phyloP scores from a whole-genome alignment of 2,113 vertebrate genomes.

The Sigmodon hispidus region DNA sequence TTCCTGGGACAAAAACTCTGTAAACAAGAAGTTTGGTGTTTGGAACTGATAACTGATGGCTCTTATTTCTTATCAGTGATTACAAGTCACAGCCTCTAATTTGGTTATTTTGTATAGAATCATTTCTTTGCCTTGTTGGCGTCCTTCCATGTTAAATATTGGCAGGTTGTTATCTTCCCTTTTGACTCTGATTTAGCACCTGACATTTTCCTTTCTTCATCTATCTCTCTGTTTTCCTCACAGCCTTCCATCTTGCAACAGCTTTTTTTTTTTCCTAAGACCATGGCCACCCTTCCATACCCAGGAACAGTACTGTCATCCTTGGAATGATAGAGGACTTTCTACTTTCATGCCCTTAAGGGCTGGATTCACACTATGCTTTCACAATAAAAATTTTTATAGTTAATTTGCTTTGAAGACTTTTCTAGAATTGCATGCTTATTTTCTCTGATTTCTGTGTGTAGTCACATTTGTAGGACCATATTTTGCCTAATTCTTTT shows the following conservation, averaged over 20 bases:
- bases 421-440: not conserved
- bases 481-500: not conserved
- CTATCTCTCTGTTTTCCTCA: not conserved
- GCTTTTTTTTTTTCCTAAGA: constrained; percentile 39
- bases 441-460: not conserved
- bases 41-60: constrained; percentile 70
- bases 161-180: constrained; percentile 70
- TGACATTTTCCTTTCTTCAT: constrained; percentile 21
- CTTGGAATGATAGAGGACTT: not conserved
- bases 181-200: constrained; percentile 50
- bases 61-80: constrained; percentile 74
- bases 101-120: constrained; percentile 51
- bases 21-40: constrained; percentile 70
- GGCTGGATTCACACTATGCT: not conserved
- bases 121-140: constrained; percentile 59
- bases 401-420: not conserved
- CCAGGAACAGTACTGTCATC: not conserved
- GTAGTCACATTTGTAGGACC: not conserved
- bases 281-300: not conserved
- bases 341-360: not conserved
- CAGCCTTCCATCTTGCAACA: constrained; percentile 1
- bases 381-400: not conserved
- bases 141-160: constrained; percentile 71
- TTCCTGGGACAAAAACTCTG: constrained; percentile 56
- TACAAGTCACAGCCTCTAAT: constrained; percentile 52